These are phyloP conservation scores for Aplidium turbinatum DNA, from an alignment of 23 tunicate genomes.

Conservation along the genomic window DNA sequence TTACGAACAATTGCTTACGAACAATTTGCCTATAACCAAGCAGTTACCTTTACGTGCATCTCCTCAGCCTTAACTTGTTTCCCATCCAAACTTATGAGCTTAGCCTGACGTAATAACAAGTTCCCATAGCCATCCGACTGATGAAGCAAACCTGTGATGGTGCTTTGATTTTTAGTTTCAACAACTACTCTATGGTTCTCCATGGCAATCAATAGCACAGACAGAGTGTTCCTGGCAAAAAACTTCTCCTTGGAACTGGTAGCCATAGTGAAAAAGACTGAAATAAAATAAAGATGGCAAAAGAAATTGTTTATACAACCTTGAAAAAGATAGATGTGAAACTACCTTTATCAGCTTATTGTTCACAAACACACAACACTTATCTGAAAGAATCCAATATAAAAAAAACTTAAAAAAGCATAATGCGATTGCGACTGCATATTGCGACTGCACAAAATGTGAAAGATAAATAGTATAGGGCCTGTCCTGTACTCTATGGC, in stretches of 20 bases:
- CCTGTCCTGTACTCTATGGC: too few species aligned
- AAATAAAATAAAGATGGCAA: neutral
- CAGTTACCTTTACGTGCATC: constrained; percentile 34
- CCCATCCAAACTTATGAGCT: constrained; percentile 4
- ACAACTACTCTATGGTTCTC: constrained; percentile 18
- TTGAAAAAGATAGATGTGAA: neutral
- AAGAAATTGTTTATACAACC: neutral
- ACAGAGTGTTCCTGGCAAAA: constrained; percentile 38
- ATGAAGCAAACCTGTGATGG: constrained; percentile 24
- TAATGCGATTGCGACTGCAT: too few species aligned
- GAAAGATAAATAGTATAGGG: too few species aligned
- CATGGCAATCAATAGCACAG: constrained; percentile 50
- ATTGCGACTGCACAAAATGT: too few species aligned
- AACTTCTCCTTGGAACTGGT: constrained; percentile 35
- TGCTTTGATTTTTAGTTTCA: constrained; percentile 54
- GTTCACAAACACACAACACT: too few species aligned
- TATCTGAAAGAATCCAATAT: too few species aligned
- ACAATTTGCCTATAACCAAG: too few species aligned
- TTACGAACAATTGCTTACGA: too few species aligned
- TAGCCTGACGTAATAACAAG: constrained; percentile 26
- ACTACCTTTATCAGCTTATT: too few species aligned
- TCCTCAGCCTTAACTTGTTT: constrained; percentile 25
- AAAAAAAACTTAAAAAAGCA: too few species aligned
- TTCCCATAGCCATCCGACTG: constrained; percentile 65
- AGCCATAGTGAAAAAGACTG: constrained; percentile 5